phyloP scores from a whole-genome alignment of 1,140 invertebrate genomes.

The Wasmannia auropunctata region DNA sequence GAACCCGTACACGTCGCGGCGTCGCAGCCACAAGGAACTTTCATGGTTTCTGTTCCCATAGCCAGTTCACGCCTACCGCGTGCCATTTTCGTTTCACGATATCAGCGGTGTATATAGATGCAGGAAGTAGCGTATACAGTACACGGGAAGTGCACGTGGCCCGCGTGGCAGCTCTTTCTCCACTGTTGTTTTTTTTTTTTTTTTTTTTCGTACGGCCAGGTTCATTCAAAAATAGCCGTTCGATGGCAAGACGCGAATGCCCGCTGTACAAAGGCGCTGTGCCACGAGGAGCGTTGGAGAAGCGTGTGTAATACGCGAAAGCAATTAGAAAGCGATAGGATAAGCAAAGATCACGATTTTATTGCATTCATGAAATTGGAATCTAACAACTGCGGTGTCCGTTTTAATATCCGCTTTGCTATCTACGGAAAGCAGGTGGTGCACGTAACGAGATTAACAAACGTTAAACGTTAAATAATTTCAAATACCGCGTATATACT shows the following conservation, averaged over 20 bases:
- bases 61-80: slow-evolving; percentile 26
- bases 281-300: neutral
- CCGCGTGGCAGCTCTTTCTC: slow-evolving; percentile 50
- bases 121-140: slow-evolving; percentile 25
- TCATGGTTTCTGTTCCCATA: slow-evolving; percentile 79
- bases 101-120: slow-evolving; percentile 8
- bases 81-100: slow-evolving; percentile 35
- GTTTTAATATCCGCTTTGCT: neutral
- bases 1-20: neutral
- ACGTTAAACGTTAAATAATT: neutral
- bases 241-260: slow-evolving; percentile 27
- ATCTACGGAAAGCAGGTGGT: neutral
- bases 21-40: slow-evolving; percentile 63
- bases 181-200: neutral
- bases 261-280: neutral
- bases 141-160: slow-evolving; percentile 65
- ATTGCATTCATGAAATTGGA: neutral
- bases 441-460: neutral
- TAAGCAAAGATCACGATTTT: neutral
- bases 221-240: slow-evolving; percentile 40
- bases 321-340: neutral
- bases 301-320: neutral
- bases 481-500: neutral
- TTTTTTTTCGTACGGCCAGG: slow-evolving; percentile 1
- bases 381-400: too few species aligned